Evolutionary conservation across 2,113 vertebrate species (phyloP).

Genomic region (Upupa epops): DNA sequence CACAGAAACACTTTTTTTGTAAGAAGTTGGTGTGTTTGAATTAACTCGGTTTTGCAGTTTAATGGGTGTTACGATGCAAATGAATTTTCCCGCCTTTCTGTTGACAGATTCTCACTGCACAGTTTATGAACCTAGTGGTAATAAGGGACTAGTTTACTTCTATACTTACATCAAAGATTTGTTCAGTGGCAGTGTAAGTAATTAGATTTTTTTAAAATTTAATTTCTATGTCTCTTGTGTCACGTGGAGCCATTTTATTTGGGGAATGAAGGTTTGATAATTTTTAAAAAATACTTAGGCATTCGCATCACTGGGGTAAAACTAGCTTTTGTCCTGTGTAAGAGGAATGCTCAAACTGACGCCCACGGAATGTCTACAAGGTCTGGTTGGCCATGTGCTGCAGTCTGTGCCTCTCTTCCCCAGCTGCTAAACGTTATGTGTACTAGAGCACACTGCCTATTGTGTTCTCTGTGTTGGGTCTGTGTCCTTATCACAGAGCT

Average conservation of each 20-base stretch:
- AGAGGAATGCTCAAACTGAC: not conserved
- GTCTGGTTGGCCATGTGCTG: not conserved
- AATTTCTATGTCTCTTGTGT: not conserved
- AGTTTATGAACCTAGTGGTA: slow-evolving; percentile 69
- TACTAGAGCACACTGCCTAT: not conserved
- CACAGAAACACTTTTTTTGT: not conserved
- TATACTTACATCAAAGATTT: slow-evolving; percentile 87
- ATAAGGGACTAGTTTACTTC: slow-evolving; percentile 83
- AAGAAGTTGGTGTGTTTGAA: not conserved
- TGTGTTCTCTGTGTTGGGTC: not conserved
- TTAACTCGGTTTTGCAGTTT: not conserved
- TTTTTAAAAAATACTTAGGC: not conserved
- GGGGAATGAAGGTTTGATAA: not conserved
- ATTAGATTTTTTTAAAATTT: not conserved
- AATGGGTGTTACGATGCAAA: not conserved
- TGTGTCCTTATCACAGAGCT: not conserved
- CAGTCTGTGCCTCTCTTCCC: not conserved
- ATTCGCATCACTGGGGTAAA: not conserved
- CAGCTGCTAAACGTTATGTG: not conserved
- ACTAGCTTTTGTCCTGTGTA: not conserved
- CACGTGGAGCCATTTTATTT: not conserved
- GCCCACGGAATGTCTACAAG: rapidly evolving
- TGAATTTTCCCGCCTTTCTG: not conserved
- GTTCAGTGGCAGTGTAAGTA: slow-evolving; percentile 88
- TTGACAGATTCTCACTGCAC: slow-evolving; percentile 79